A percentile compares a stretch with the other conserved stretches of the same genome.
These are phyloP conservation scores for Trinectes maculatus DNA, from an alignment of 2,113 vertebrate species.

Conservation along the genomic window DNA sequence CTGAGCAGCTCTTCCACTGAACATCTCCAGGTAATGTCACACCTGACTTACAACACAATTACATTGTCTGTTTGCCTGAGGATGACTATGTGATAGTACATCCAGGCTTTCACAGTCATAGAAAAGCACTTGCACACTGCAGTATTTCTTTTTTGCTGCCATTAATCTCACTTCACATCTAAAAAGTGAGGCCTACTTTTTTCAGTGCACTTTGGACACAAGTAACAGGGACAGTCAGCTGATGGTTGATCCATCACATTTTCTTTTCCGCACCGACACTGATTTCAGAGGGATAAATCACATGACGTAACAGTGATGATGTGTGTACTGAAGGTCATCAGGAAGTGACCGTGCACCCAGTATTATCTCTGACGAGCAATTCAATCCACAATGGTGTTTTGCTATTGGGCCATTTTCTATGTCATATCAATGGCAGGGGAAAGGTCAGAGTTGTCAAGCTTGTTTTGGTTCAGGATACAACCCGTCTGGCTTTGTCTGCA, in stretches of 20 bases:
- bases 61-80: no score
- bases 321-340: slow-evolving; percentile 57
- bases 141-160: no score
- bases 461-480: slow-evolving; percentile 12
- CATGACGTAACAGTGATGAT: neutral
- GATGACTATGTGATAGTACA: no score
- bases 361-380: slow-evolving; percentile 11
- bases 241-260: no score
- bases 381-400: slow-evolving; percentile 39
- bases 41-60: no score
- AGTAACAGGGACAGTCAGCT: no score
- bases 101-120: no score
- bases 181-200: no score
- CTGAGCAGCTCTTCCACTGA: slow-evolving; percentile 95
- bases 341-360: neutral
- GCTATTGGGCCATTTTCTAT: slow-evolving; percentile 21
- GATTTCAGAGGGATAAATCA: slow-evolving; percentile 1
- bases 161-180: no score
- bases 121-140: no score
- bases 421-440: slow-evolving; percentile 35
- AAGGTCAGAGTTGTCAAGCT: slow-evolving; percentile 47
- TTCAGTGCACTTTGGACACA: no score
- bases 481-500: slow-evolving; percentile 9
- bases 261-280: no score
- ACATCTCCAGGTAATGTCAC: slow-evolving; percentile 90